Conservation (phyloP, 2,888 invertebrate genomes). For the Malacosoma neustria region DNA sequence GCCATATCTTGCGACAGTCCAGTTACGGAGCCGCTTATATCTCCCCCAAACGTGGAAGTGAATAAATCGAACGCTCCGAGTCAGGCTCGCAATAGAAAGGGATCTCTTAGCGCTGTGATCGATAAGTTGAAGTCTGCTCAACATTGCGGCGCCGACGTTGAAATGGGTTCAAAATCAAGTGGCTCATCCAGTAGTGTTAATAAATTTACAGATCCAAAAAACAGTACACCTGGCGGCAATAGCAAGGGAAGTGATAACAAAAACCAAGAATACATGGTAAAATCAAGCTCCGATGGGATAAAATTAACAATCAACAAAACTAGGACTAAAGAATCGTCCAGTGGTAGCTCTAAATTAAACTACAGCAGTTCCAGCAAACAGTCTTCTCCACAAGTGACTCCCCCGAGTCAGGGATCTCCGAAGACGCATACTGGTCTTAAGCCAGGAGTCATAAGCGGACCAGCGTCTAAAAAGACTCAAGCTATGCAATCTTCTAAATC, state of each 20-base stretch:
- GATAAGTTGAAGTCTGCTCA: conserved; percentile 89
- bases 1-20: conserved; percentile 69
- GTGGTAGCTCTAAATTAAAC: conserved; percentile 55
- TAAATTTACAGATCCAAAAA: conserved; percentile 67
- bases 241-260: conserved; percentile 66
- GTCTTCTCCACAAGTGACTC: conserved; percentile 60
- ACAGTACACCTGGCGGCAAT: conserved; percentile 47
- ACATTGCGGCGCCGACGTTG: conserved; percentile 75
- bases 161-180: conserved; percentile 60
- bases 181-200: conserved; percentile 52
- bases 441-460: conserved; percentile 90
- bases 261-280: conserved; percentile 91
- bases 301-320: conserved; percentile 95
- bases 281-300: conserved; percentile 91
- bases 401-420: conserved; percentile 78
- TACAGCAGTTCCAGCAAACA: conserved; percentile 61
- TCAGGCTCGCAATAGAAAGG: conserved; percentile 80
- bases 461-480: conserved; percentile 88
- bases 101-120: conserved; percentile 88
- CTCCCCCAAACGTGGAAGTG: conserved; percentile 72
- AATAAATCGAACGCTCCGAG: conserved; percentile 76
- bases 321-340: conserved; percentile 80
- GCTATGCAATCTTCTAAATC: conserved; percentile 73
- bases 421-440: conserved; percentile 89
- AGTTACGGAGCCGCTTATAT: conserved; percentile 55